Evolutionary conservation across 1,140 invertebrate species (phyloP).

Genomic region (Panulirus ornatus): DNA sequence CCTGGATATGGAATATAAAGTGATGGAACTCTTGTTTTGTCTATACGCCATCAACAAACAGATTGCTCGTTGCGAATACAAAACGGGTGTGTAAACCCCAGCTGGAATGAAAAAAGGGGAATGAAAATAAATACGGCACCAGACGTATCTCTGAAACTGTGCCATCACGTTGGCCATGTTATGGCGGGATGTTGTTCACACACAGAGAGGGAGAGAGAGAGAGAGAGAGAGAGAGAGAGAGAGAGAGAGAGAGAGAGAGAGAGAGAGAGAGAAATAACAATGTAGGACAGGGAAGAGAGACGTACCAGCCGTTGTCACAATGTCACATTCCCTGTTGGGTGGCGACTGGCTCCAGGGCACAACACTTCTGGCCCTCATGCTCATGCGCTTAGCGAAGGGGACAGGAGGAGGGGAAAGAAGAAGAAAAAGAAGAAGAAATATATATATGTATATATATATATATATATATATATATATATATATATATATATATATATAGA

Average conservation of each 20-base stretch:
- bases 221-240: not conserved
- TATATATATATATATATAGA: too few species aligned
- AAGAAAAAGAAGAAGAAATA: not conserved
- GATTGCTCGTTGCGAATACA: not conserved
- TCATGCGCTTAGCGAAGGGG: not conserved
- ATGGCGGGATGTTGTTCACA: not conserved
- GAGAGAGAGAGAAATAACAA: not conserved
- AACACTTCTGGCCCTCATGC: not conserved
- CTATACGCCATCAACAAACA: not conserved
- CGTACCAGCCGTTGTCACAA: not conserved
- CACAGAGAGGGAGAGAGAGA: not conserved
- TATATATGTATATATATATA: too few species aligned
- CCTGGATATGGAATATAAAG: too few species aligned
- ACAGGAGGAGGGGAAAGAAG: not conserved
- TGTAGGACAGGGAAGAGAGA: not conserved
- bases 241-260: not conserved
- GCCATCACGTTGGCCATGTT: not conserved
- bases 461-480: too few species aligned
- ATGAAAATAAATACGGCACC: not conserved
- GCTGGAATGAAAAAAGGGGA: not conserved
- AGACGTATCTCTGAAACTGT: not conserved
- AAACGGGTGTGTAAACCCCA: not conserved
- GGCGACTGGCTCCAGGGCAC: too few species aligned
- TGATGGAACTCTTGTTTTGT: not conserved
- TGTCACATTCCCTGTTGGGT: too few species aligned